Evolutionary conservation across 2,888 invertebrate genomes (phyloP).

Genomic region (Pterobdella sp.): DNA sequence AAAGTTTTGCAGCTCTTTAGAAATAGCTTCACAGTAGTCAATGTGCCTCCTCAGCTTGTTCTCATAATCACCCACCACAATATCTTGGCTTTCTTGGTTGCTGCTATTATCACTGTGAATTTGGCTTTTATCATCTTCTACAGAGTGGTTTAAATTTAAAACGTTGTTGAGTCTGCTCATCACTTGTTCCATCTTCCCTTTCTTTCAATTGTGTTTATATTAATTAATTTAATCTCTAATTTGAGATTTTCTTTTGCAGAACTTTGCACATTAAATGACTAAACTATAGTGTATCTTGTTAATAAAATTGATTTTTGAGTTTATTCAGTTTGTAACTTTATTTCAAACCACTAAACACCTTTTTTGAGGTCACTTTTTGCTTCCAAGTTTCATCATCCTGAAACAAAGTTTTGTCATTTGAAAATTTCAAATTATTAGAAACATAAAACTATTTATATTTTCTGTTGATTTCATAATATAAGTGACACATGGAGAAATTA

Average conservation of each 20-base stretch:
- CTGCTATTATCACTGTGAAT: not conserved
- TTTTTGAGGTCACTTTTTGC: not conserved
- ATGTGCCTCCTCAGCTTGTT: not conserved
- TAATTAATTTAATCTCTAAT: no score
- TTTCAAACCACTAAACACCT: no score
- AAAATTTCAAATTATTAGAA: no score
- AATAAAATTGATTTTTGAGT: no score
- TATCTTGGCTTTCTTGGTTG: not conserved
- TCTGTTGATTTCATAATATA: no score
- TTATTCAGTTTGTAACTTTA: no score
- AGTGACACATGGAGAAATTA: no score
- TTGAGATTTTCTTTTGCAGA: no score
- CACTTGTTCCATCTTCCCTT: not conserved
- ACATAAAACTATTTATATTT: no score
- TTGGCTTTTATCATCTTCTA: not conserved
- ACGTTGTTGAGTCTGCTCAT: not conserved
- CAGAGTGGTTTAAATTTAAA: not conserved
- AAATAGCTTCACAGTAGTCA: not conserved
- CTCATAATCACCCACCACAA: not conserved
- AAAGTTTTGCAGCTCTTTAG: not conserved
- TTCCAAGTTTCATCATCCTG: conserved; percentile 5
- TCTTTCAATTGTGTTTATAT: not conserved
- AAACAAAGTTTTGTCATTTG: no score
- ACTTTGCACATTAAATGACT: no score
- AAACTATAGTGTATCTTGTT: no score